These are phyloP conservation scores for Rhynchonycteris naso DNA, from an alignment of 2,797 vertebrate genomes.

Conservation along the genomic window DNA sequence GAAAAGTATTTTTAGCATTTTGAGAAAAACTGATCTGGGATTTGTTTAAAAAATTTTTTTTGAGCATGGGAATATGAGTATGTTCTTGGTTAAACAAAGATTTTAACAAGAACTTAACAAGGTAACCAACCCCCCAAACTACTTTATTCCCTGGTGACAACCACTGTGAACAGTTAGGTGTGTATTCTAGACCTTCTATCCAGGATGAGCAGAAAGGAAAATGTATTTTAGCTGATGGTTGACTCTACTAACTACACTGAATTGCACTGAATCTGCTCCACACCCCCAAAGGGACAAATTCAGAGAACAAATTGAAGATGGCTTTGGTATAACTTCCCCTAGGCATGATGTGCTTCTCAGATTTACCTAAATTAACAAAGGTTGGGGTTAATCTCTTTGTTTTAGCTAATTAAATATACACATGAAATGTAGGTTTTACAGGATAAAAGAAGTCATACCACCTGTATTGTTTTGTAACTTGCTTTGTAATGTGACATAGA, in stretches of 20 bases:
- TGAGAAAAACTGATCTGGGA: neutral
- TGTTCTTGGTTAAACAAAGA: conserved; percentile 23
- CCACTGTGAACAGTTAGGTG: neutral
- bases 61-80: neutral
- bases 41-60: neutral
- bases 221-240: conserved; percentile 76
- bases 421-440: neutral
- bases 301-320: neutral
- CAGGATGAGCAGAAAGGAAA: conserved; percentile 40
- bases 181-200: neutral
- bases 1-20: neutral
- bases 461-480: neutral
- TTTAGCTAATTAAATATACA: conserved; percentile 37
- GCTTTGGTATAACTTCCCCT: neutral
- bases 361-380: conserved; percentile 59
- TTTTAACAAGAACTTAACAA: neutral
- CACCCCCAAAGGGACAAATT: neutral
- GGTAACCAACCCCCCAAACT: neutral
- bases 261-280: neutral
- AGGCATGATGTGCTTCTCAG: neutral
- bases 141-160: neutral
- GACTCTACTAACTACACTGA: conserved; percentile 57
- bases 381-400: conserved; percentile 61
- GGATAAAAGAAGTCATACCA: neutral
- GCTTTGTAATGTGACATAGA: neutral